Conservation (phyloP, 2,113 vertebrate genomes). For the Halcyon malimbica region DNA sequence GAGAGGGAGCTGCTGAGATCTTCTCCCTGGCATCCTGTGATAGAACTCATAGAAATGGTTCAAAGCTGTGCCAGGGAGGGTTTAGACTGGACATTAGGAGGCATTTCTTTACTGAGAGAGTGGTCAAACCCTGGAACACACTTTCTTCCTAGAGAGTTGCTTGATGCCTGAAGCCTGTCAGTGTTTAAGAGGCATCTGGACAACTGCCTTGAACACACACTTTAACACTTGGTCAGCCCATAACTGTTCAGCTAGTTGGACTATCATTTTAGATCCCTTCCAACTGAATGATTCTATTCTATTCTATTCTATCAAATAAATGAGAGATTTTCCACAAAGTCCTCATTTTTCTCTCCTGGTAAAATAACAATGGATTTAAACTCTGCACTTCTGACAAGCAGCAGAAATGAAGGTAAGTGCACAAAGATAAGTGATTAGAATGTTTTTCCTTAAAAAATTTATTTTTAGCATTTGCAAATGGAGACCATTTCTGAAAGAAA, state of each 20-base stretch:
- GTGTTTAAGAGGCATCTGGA: not conserved
- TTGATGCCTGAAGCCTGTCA: not conserved
- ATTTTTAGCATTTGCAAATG: not conserved
- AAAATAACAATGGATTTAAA: not conserved
- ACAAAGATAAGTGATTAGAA: not conserved
- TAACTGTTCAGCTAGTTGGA: not conserved
- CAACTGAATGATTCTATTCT: not conserved
- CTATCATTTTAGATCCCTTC: not conserved
- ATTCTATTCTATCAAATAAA: not conserved
- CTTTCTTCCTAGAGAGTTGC: not conserved
- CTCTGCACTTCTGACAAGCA: not conserved
- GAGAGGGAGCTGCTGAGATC: not conserved
- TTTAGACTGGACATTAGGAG: not conserved
- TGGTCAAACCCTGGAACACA: not conserved
- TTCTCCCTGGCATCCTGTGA: not conserved
- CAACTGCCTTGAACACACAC: not conserved
- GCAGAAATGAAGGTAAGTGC: not conserved
- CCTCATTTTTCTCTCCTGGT: not conserved
- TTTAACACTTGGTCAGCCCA: not conserved
- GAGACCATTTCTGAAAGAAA: not conserved
- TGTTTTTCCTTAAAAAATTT: not conserved
- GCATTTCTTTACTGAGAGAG: not conserved
- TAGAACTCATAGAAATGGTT: not conserved
- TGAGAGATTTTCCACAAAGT: not conserved
- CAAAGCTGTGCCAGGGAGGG: not conserved